Percentiles rank a stretch among this genome's conserved stretches.
These are phyloP conservation scores for Erebia aethiops DNA, from an alignment of 2,888 invertebrate species.

Conservation along the genomic window DNA sequence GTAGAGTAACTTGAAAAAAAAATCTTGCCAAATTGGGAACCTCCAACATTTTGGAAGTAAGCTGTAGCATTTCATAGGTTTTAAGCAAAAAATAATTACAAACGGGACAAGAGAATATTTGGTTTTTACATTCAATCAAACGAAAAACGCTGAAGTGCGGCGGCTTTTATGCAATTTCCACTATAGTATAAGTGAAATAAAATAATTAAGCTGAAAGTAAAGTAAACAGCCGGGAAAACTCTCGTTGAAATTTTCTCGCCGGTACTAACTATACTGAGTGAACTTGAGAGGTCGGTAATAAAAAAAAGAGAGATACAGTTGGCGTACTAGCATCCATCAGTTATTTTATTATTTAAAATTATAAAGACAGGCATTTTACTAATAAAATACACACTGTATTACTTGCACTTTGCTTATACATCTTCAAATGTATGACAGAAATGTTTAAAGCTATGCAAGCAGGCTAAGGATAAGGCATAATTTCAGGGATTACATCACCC, in stretches of 20 bases:
- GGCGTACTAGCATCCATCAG: constrained; percentile 14
- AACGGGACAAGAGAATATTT: neutral
- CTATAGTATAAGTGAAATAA: neutral
- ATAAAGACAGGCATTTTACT: too few relatives aligned
- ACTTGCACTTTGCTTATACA: too few relatives aligned
- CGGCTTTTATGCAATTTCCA: constrained; percentile 3
- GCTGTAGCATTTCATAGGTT: too few relatives aligned
- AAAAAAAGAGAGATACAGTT: constrained; percentile 19
- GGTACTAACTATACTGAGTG: constrained; percentile 9
- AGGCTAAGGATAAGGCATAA: too few relatives aligned
- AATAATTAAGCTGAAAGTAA: constrained; percentile 19
- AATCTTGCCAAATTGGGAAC: too few relatives aligned
- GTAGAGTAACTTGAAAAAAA: too few relatives aligned
- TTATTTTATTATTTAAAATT: too few relatives aligned
- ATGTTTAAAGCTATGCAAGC: too few relatives aligned
- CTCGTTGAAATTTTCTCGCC: constrained; percentile 18
- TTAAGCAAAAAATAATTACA: neutral
- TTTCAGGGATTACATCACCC: too few relatives aligned
- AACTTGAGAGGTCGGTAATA: constrained; percentile 21
- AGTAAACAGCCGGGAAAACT: constrained; percentile 19
- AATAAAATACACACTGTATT: too few relatives aligned
- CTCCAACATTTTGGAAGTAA: too few relatives aligned
- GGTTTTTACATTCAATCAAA: neutral
- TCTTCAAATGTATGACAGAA: too few relatives aligned
- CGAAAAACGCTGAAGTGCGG: constrained; percentile 11